phyloP scores from a whole-genome alignment of 2,113 vertebrate species.

The Ceuthmochares aereus region DNA sequence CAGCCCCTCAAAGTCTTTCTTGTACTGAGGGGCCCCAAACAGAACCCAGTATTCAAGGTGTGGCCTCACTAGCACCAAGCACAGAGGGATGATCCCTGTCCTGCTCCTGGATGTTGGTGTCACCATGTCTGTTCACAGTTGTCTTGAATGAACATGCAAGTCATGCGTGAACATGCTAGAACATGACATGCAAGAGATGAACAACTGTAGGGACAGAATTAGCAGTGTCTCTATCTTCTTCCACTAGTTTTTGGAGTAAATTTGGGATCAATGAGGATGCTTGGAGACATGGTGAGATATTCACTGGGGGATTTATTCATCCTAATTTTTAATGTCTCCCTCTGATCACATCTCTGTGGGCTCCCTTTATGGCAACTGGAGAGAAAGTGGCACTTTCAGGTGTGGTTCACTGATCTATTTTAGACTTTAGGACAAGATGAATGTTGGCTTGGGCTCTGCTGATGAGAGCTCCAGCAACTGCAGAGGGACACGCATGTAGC shows the following conservation, averaged over 20 bases:
- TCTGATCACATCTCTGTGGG: neutral
- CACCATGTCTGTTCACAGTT: neutral
- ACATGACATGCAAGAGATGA: neutral
- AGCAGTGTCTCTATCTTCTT: neutral
- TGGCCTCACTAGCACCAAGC: no score
- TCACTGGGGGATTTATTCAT: neutral
- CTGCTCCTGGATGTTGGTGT: neutral
- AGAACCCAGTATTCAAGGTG: no score
- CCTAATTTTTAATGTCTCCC: neutral
- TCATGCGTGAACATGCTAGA: neutral
- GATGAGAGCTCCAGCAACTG: neutral
- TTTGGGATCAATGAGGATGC: neutral
- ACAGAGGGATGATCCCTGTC: no score
- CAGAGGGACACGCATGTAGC: neutral
- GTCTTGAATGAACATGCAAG: fast-evolving
- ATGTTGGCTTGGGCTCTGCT: neutral
- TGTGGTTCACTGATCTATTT: neutral
- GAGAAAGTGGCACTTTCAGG: neutral
- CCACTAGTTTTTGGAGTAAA: neutral
- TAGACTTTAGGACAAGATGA: neutral
- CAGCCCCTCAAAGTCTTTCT: no score
- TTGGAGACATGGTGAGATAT: neutral
- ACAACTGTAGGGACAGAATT: neutral
- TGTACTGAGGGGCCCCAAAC: no score
- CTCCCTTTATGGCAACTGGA: neutral